Evolutionary conservation across 2,797 vertebrate genomes (phyloP), one percentile per base, ranked within the genome.

Genomic region (Allobates femoralis): DNA sequence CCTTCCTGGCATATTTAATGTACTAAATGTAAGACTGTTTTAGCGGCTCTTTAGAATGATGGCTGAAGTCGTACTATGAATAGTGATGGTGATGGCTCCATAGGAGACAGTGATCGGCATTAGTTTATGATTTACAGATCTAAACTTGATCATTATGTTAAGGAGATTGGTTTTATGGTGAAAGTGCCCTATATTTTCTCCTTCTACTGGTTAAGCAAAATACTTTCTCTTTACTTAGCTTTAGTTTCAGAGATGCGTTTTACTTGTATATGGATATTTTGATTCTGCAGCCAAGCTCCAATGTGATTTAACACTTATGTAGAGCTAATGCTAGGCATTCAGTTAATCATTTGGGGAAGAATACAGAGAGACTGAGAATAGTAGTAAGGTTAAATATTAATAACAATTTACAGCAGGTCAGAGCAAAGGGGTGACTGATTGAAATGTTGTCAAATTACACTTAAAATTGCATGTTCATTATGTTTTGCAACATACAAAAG

Each of bases 281-380:
- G 53, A 46, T 34, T 83, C 51, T 60, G 81, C 66, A 73, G 51
- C 66, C 66, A 34, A 67, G 79, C 62, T 51, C 62, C 53, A 19
- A 73, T 83, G 67, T 71, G 53, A 83, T 83, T 74, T 83, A 83
- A 83, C 81, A 83, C 37, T 60, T 83, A 46, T 58, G 37, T 60
- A 41, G 81, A 67, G 60, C 58, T 71, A 83, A 41, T 58, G 67
- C 67, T 67, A 46, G 67, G 67, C 53, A 53, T 4, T 50, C 81
- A 73, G 32, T 73, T 82, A 82, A 69, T 41, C 51, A 58, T 82
- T 82, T 53, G 16, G 0, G 66, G 50, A 73, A 71, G 71, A 62
- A 56, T 75, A 83, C 53, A 73, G 55, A 56, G 66, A 71, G 30
- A 74, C 67, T 74, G 53, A 55, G 2, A 55, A 56, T 32, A 16